phyloP scores from a whole-genome alignment of 2,888 invertebrate species.

The Amblyjoppa fuscipennis region DNA sequence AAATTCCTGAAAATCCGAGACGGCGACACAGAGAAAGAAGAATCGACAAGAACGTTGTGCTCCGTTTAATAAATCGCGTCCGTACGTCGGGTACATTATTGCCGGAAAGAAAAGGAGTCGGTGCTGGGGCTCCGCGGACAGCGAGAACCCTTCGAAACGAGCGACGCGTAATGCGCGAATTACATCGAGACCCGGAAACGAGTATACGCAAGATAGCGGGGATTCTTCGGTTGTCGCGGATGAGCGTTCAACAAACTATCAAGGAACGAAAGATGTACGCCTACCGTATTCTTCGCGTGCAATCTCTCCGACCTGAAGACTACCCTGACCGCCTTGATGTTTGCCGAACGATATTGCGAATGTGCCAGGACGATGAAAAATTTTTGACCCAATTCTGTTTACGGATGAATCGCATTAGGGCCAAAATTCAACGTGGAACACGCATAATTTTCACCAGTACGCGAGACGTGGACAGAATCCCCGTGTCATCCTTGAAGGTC shows the following conservation, averaged over 20 bases:
- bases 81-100: neutral
- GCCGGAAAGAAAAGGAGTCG: neutral
- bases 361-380: neutral
- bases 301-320: neutral
- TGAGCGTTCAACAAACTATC: neutral
- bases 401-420: neutral
- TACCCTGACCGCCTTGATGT: neutral
- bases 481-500: neutral
- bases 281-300: neutral
- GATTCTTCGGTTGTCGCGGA: neutral
- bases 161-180: neutral
- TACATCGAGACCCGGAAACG: neutral
- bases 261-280: conserved; percentile 2
- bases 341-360: neutral
- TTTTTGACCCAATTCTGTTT: neutral
- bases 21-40: neutral
- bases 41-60: neutral
- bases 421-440: neutral
- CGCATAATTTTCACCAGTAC: neutral
- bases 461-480: neutral
- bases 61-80: neutral
- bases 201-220: neutral
- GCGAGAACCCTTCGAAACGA: neutral
- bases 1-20: neutral
- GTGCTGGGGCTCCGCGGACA: neutral